Base-by-base conservation (phyloP, 2,113 vertebrate species). In the Cinclus mexicanus region DNA sequence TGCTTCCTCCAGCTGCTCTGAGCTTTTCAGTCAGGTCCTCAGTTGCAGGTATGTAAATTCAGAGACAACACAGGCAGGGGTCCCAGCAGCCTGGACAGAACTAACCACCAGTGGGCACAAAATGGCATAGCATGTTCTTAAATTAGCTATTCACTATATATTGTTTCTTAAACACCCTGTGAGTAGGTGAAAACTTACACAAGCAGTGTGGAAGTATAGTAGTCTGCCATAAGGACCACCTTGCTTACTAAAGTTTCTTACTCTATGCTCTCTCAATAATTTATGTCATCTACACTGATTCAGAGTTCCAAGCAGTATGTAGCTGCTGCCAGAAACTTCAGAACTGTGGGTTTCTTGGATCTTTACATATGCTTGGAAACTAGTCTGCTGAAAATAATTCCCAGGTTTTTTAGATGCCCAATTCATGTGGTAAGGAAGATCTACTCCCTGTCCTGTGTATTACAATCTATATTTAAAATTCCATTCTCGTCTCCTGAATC, bases 1-100 rank as follows among this genome's bases (percentile, higher is more conserved):
- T 61, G 42, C 72, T 87, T 49, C 28, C 41, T 77, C 39, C 64
- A 42, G 70, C 64, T 78, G 23, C 71, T 56, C 61, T 0, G 0
- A 53, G 60, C 33, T 63, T 61, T 81, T 49, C 55, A 46, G 59
- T 50, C 28, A 39, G 80, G 25, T 70, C 64, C 50, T 86, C 35
- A 9, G 31, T 12, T 7, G 0, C 2, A 49, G 20, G 41, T 61
- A 8, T 0, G 0, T 37, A 37, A 33, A 22, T 67, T 78, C 65
- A 78, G 68, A 18, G 46, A 57, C 35, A 80, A 41, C 28, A 33
- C 8, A 24, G 53, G 24, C n/a, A 72, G 59, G 18, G 12, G 11
- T 74, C 28, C 37, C 28, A 57, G 59, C 46, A 95, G 68, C 39
- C n/a, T 33, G 50, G 50, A 59, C 25, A 88, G 46, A 80, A 46